Base-by-base conservation (phyloP, 2,113 vertebrate species). In the Alectura lathami region DNA sequence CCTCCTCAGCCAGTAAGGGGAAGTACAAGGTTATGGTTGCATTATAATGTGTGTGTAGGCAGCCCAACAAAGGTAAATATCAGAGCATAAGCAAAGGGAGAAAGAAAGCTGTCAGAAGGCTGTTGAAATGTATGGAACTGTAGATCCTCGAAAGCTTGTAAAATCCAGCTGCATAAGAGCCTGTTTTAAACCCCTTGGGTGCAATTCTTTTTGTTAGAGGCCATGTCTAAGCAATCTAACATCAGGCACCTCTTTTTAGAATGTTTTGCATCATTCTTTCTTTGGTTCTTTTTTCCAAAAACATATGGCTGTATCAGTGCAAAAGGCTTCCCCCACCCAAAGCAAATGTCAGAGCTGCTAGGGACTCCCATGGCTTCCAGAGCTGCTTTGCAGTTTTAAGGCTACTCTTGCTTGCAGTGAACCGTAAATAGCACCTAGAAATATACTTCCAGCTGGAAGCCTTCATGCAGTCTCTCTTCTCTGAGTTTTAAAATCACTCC, bases 381-480 rank as follows among this genome's bases (percentile, higher is more conserved):
- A 81, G 36, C 63, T 80, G 32, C 91, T 88, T 67, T 47, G 53
- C 87, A 34, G 53, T 91, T 84, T 88, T 78, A 88, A 93, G 42
- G 75, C 74, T 91, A 27, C 63, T 81, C 74, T 88, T 84, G 63
- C 63, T 87, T 91, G 69, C 57, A 87, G 36, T n/a, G 63, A 90
- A 80, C 92, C 0, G 4, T 76, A 88, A 91, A 84, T 62, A 67
- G 74, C 50, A 66, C 83, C 78, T 87, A 67, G 76, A 95, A 93
- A 67, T 67, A n/a, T 16, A 45, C 42, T 72, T 91, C 57, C 69
- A 80, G 79, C 69, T 84, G 79, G 79, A 84, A 84, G 47, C n/a
- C 22, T 88, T 89, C 73, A 69, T 53, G 30, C 29, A 56, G 45
- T 59, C 34, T 50, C 30, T 23, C 47, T 73, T 68, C 59, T 50